These are phyloP conservation scores for Machaerirhynchus nigripectus DNA, from an alignment of 2,113 vertebrate genomes.

Conservation along the genomic window DNA sequence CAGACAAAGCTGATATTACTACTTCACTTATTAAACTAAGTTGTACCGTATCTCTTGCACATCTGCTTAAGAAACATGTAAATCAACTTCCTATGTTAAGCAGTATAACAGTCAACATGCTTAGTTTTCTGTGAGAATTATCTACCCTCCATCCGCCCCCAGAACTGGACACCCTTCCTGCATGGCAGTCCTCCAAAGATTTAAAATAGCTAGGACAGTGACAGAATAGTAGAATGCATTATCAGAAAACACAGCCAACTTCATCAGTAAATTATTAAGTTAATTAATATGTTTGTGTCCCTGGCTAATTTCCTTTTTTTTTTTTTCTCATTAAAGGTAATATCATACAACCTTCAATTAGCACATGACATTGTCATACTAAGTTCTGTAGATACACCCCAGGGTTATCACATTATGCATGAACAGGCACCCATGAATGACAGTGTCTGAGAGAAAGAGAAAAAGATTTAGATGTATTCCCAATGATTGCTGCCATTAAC, in stretches of 20 bases:
- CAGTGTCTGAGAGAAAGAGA: conserved; percentile 28
- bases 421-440: conserved; percentile 52
- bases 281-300: conserved; percentile 62
- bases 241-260: conserved; percentile 38
- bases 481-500: conserved; percentile 6
- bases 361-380: conserved; percentile 2
- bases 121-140: neutral
- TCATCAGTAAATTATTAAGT: conserved; percentile 60
- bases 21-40: neutral
- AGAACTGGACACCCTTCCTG: neutral
- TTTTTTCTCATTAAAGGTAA: conserved; percentile 21
- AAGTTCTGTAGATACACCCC: conserved; percentile 53
- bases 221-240: neutral
- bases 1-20: neutral
- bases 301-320: conserved; percentile 55
- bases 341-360: conserved; percentile 47
- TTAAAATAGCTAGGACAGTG: neutral
- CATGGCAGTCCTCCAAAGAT: neutral
- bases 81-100: neutral
- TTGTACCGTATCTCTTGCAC: neutral
- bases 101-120: neutral
- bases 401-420: conserved; percentile 56
- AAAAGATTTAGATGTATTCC: conserved; percentile 41
- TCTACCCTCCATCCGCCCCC: neutral
- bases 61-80: neutral